Evolutionary conservation across 2,113 vertebrate genomes (phyloP).

Genomic region (Acrocephalus kingi): DNA sequence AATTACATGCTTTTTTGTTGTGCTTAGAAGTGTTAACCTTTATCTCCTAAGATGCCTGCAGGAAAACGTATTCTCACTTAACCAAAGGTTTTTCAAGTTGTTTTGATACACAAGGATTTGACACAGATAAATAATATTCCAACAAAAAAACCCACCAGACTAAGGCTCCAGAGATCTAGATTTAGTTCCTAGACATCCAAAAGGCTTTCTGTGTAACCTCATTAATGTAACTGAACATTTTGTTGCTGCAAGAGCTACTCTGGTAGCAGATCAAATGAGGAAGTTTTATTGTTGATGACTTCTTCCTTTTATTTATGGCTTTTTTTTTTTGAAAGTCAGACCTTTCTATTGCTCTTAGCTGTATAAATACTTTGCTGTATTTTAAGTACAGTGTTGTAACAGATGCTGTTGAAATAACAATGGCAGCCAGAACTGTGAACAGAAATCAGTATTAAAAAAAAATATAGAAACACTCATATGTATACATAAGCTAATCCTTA

Average conservation of each 20-base stretch:
- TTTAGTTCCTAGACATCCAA: neutral
- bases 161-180: neutral
- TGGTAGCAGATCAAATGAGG: neutral
- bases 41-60: neutral
- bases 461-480: neutral
- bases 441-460: neutral
- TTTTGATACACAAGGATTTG: neutral
- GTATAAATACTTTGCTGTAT: neutral
- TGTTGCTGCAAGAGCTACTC: neutral
- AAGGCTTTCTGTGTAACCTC: neutral
- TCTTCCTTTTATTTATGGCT: neutral
- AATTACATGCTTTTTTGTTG: neutral
- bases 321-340: neutral
- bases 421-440: neutral
- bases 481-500: neutral
- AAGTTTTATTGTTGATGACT: neutral
- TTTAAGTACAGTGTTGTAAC: neutral
- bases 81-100: neutral
- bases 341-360: neutral
- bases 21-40: neutral
- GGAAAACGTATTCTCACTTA: neutral
- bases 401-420: neutral
- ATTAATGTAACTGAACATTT: neutral
- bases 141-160: neutral
- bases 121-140: neutral